Conservation (phyloP, 2,113 vertebrate genomes). For the Cercopithecus mona region DNA sequence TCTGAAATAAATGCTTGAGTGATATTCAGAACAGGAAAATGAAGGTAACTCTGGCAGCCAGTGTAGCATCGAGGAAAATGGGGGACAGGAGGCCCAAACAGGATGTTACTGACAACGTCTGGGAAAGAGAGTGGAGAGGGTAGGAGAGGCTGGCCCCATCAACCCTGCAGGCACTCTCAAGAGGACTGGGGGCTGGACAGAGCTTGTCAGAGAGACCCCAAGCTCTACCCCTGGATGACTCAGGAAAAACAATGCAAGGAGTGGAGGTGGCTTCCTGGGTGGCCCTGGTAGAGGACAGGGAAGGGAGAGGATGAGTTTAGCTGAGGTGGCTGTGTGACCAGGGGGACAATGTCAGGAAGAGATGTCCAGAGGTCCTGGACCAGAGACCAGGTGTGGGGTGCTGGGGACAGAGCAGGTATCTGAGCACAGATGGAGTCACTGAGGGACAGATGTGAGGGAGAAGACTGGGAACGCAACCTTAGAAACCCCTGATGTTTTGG, state of each 20-base stretch:
- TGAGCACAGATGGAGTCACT: neutral
- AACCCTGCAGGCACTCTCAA: neutral
- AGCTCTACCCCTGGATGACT: neutral
- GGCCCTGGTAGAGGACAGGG: neutral
- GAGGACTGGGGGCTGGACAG: neutral
- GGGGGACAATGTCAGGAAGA: neutral
- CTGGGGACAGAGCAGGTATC: neutral
- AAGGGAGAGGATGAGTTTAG: neutral
- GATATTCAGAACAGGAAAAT: neutral
- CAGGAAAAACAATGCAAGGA: neutral
- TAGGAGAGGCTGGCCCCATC: too few species aligned
- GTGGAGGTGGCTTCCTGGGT: neutral
- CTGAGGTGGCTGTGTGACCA: neutral
- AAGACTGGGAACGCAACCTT: neutral
- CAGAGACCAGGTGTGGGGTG: neutral
- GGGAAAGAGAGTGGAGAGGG: neutral
- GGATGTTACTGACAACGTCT: neutral
- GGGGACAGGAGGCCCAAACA: neutral
- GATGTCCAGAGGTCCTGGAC: neutral
- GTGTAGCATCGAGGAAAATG: neutral
- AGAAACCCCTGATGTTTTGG: neutral
- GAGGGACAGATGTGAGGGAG: neutral
- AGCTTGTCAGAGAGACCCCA: neutral
- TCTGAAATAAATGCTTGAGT: conserved; percentile 23
- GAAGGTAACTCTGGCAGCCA: neutral